A percentile compares a stretch with the other conserved stretches of the same genome.
Conservation (phyloP, 1,140 invertebrate genomes). For the Neodiprion virginianus region DNA sequence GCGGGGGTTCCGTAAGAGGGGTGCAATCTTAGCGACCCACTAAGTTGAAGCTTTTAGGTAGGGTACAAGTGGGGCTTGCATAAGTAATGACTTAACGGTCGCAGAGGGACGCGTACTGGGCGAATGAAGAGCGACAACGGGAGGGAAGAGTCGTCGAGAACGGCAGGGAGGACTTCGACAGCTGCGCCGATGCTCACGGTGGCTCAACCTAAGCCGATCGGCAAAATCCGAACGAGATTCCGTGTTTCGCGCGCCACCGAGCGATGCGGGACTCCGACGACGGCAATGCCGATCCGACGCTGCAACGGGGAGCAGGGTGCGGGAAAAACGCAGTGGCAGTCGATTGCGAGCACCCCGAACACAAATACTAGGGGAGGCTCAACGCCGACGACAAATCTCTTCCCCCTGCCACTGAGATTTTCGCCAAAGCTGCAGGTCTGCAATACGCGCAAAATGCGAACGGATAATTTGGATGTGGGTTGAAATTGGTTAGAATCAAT, state of each 20-base stretch:
- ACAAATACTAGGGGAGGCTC: not conserved
- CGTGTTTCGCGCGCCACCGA: slow-evolving; percentile 1
- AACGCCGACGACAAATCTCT: too few species aligned
- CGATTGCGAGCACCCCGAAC: not conserved
- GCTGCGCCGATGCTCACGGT: slow-evolving; percentile 54
- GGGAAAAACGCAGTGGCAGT: not conserved
- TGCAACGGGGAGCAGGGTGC: not conserved
- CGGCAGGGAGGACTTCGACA: slow-evolving; percentile 45
- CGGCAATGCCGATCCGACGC: not conserved
- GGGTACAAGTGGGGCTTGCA: slow-evolving; percentile 45
- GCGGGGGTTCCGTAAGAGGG: not conserved
- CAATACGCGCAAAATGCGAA: too few species aligned
- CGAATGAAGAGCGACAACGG: slow-evolving; percentile 33
- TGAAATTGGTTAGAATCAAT: too few species aligned
- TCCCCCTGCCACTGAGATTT: too few species aligned
- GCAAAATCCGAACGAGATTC: slow-evolving; percentile 48
- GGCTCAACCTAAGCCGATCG: slow-evolving; percentile 57
- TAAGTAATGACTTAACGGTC: slow-evolving; percentile 42
- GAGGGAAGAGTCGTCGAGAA: slow-evolving; percentile 38
- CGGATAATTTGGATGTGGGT: too few species aligned
- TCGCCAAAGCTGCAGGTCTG: too few species aligned
- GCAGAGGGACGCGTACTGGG: not conserved
- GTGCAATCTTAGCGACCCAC: not conserved
- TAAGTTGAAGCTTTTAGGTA: slow-evolving; percentile 7
- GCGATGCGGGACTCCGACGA: slow-evolving; percentile 3